Percentiles rank a stretch among this genome's conserved stretches.
phyloP scores from a whole-genome alignment of 2,888 invertebrate species.

The Parnassius smintheus region DNA sequence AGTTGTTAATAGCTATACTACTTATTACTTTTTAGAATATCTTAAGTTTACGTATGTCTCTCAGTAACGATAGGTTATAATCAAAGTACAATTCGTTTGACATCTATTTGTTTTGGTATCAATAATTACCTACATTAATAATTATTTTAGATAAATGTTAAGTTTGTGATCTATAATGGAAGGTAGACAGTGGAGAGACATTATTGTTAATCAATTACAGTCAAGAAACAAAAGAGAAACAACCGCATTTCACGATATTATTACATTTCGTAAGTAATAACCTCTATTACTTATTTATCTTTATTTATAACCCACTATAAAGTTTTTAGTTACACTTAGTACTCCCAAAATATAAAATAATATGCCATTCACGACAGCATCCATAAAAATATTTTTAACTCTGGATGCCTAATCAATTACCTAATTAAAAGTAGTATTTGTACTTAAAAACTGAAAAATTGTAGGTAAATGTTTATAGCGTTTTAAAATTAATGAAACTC shows the following conservation, averaged over 20 bases:
- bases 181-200: constrained; percentile 84
- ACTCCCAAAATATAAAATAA: no score
- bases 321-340: no score
- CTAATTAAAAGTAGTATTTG: no score
- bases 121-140: constrained; percentile 40
- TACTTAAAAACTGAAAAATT: no score
- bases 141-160: constrained; percentile 42
- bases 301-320: no score
- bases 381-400: no score
- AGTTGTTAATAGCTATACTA: constrained; percentile 2
- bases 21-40: constrained; percentile 11
- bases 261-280: constrained; percentile 88
- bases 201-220: constrained; percentile 85
- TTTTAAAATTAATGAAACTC: no score
- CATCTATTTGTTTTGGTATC: constrained; percentile 69
- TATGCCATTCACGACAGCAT: no score
- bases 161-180: constrained; percentile 59
- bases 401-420: no score
- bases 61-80: background rate
- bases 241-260: constrained; percentile 88
- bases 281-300: constrained; percentile 36
- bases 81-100: constrained; percentile 41
- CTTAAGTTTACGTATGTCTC: constrained; percentile 7
- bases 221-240: constrained; percentile 89
- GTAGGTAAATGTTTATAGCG: no score